A percentile compares a stretch with the other conserved stretches of the same genome.
Conservation (phyloP, 92 coral and sea anemone species). For the Parazoanthus swiftii region DNA sequence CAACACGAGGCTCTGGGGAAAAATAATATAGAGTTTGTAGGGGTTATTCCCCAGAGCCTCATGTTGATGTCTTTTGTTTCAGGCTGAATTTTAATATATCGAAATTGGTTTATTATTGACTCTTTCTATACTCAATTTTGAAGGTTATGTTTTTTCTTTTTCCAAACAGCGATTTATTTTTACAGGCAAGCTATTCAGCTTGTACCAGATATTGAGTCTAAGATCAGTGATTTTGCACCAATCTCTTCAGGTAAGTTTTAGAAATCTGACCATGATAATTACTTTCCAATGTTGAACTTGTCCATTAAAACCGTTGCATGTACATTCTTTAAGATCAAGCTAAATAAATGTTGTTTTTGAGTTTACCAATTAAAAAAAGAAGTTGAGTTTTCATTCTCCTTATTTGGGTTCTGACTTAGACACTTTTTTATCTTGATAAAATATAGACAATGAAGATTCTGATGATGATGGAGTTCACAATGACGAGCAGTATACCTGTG, state of each 20-base stretch:
- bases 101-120: no score
- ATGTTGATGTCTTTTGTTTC: no score
- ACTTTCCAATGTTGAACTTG: background rate
- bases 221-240: slow-evolving; percentile 52
- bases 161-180: slow-evolving; percentile 62
- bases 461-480: background rate
- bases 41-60: no score
- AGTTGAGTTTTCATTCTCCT: no score
- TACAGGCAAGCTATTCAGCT: slow-evolving; percentile 95
- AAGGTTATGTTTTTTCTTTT: background rate
- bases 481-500: background rate
- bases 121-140: background rate
- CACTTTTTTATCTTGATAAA: background rate
- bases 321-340: no score
- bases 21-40: no score
- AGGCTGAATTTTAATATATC: no score
- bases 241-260: slow-evolving; percentile 15
- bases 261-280: background rate
- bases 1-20: no score
- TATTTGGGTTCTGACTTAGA: background rate
- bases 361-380: no score
- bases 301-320: no score
- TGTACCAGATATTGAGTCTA: slow-evolving; percentile 92
- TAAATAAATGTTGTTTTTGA: no score
- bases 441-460: slow-evolving; percentile 11